These are phyloP conservation scores for Ramazzottius varieornatus DNA, from an alignment of 2,888 invertebrate species.

Conservation along the genomic window DNA sequence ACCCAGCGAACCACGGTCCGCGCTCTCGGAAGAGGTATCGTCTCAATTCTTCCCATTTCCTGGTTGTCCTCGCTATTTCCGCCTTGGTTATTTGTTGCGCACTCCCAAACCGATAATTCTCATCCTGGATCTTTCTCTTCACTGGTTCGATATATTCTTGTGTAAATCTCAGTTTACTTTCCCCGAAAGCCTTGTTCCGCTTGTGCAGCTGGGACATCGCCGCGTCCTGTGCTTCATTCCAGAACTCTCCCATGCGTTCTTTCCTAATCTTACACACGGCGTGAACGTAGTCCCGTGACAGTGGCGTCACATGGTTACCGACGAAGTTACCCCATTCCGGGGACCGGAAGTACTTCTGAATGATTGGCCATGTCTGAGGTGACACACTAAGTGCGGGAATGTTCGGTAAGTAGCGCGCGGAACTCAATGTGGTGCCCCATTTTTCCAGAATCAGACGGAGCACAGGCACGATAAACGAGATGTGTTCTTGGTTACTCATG, in stretches of 20 bases:
- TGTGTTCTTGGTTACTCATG: conserved; percentile 26
- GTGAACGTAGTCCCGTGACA: not conserved
- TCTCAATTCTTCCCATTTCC: not conserved
- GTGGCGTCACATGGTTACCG: conserved; percentile 9
- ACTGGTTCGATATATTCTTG: conserved; percentile 26
- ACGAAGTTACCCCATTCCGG: conserved; percentile 20
- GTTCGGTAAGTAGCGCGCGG: conserved; percentile 10
- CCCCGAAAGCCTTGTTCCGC: conserved; percentile 29
- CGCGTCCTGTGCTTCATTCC: conserved; percentile 35
- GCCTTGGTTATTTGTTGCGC: not conserved
- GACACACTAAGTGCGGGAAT: not conserved
- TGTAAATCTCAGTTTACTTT: conserved; percentile 32
- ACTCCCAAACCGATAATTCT: not conserved
- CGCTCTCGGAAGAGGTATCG: not conserved
- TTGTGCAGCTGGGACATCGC: conserved; percentile 32
- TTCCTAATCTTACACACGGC: conserved; percentile 7
- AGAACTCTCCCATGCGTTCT: conserved; percentile 29
- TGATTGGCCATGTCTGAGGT: not conserved
- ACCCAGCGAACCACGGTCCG: not conserved
- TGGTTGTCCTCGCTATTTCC: not conserved
- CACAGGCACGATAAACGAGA: conserved; percentile 34
- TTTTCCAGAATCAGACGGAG: conserved; percentile 35
- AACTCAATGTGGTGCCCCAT: conserved; percentile 18
- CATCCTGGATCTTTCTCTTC: conserved; percentile 13
- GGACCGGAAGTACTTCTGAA: conserved; percentile 5